Evolutionary conservation across 2,888 invertebrate species (phyloP).

Genomic region (Leptinotarsa haldemani): DNA sequence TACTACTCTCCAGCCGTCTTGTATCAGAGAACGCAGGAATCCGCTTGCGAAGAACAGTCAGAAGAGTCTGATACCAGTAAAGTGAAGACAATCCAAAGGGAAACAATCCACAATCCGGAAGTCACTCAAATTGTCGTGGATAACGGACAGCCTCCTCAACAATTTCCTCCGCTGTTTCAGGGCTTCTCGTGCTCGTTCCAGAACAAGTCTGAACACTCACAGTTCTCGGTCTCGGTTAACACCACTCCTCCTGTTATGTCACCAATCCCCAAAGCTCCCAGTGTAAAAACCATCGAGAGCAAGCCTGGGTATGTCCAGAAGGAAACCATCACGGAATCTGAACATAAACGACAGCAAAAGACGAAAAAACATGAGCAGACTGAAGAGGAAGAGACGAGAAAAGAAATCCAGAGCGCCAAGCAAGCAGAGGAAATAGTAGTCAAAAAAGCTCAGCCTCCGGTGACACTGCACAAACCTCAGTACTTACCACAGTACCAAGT

Average conservation of each 20-base stretch:
- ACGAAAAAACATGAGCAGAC: slow-evolving; percentile 40
- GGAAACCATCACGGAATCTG: slow-evolving; percentile 55
- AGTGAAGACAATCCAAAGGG: slow-evolving; percentile 48
- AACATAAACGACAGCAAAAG: slow-evolving; percentile 41
- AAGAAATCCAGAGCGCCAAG: slow-evolving; percentile 44
- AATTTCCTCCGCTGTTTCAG: slow-evolving; percentile 55
- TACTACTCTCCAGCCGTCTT: slow-evolving; percentile 50
- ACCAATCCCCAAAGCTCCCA: slow-evolving; percentile 48
- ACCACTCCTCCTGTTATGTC: slow-evolving; percentile 55
- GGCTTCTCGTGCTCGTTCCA: slow-evolving; percentile 59
- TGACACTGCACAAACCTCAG: slow-evolving; percentile 71
- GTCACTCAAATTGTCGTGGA: slow-evolving; percentile 35
- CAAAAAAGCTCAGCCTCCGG: slow-evolving; percentile 55
- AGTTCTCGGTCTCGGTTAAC: slow-evolving; percentile 56
- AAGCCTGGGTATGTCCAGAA: slow-evolving; percentile 46
- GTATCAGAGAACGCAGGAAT: slow-evolving; percentile 45
- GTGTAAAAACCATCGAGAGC: slow-evolving; percentile 49
- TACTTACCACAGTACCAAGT: slow-evolving; percentile 75
- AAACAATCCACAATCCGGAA: slow-evolving; percentile 48
- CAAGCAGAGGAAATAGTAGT: slow-evolving; percentile 57
- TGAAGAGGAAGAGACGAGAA: slow-evolving; percentile 29
- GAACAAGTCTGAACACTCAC: slow-evolving; percentile 57
- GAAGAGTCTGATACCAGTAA: slow-evolving; percentile 40
- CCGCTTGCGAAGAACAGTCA: slow-evolving; percentile 40
- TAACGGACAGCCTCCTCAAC: slow-evolving; percentile 33